Percentiles rank a stretch among this genome's conserved stretches.
Evolutionary conservation across 2,888 invertebrate species (phyloP).

Genomic region (Anarsia innoxiella): DNA sequence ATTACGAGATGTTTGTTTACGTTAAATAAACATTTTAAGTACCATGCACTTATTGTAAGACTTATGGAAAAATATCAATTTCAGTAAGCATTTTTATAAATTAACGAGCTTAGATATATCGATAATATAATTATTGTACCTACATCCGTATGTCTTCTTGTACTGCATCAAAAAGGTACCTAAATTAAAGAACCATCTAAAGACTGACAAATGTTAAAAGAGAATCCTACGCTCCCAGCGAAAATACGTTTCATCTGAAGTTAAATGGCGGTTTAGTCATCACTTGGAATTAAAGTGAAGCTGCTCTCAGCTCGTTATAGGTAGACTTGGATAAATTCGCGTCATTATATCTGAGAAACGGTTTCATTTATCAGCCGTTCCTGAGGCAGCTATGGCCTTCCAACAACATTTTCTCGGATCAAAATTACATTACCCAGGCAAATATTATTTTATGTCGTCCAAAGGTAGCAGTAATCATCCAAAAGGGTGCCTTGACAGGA

Average conservation of each 20-base stretch:
- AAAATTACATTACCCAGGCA: conserved; percentile 4
- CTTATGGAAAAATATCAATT: too few species aligned
- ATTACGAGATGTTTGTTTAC: too few species aligned
- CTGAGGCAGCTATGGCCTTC: not conserved
- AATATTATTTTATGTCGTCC: conserved; percentile 2
- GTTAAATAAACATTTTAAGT: too few species aligned
- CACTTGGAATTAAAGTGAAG: conserved; percentile 4
- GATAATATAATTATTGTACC: too few species aligned
- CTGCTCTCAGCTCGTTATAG: conserved; percentile 3
- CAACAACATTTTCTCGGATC: not conserved
- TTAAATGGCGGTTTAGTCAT: not conserved
- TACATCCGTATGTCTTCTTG: too few species aligned
- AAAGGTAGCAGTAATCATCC: not conserved
- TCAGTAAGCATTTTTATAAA: too few species aligned
- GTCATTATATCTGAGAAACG: conserved; percentile 6
- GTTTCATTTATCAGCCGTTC: conserved; percentile 7
- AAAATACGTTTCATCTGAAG: not conserved
- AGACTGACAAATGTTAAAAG: not conserved
- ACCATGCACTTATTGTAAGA: too few species aligned
- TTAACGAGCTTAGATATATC: too few species aligned
- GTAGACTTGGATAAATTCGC: conserved; percentile 10
- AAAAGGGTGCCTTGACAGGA: not conserved
- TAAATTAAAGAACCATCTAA: too few species aligned
- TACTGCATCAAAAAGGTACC: too few species aligned
- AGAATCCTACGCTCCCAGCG: not conserved